Conservation (phyloP, 2,888 invertebrate species). For the Brachypalpus laphriformis region DNA sequence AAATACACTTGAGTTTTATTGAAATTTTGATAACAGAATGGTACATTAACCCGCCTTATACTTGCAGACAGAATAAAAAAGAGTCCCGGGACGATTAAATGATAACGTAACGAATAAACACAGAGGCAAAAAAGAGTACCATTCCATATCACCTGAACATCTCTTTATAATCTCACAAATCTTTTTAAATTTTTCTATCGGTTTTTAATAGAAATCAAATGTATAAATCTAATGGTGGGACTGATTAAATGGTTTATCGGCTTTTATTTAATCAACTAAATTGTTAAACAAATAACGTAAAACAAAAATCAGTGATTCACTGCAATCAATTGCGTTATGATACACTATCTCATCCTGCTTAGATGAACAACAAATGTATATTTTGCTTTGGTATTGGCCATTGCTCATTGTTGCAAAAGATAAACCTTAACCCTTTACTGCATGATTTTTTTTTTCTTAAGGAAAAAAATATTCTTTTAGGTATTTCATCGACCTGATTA, state of each 20-base stretch:
- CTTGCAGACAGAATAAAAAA: neutral
- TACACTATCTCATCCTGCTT: slow-evolving; percentile 3
- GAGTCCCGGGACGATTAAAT: neutral
- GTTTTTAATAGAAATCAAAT: neutral
- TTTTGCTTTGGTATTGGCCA: neutral
- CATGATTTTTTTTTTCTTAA: too few relatives aligned
- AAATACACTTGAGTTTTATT: neutral
- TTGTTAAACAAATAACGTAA: neutral
- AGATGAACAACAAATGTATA: neutral
- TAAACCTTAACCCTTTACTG: too few relatives aligned
- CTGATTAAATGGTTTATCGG: slow-evolving; percentile 25
- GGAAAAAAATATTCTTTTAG: too few relatives aligned
- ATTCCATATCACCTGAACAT: neutral
- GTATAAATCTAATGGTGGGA: neutral
- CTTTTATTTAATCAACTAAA: slow-evolving; percentile 7
- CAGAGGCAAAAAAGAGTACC: neutral
- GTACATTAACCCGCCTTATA: neutral
- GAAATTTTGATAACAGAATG: neutral
- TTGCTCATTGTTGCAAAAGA: neutral
- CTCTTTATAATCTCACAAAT: neutral
- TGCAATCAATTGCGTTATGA: neutral
- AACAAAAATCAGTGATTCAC: neutral
- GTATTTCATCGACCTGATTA: too few relatives aligned
- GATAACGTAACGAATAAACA: neutral
- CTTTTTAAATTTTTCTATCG: neutral